Evolutionary conservation across 1,140 invertebrate species (phyloP), one percentile per base, ranked within the genome.

Genomic region (Bombyx mandarina): DNA sequence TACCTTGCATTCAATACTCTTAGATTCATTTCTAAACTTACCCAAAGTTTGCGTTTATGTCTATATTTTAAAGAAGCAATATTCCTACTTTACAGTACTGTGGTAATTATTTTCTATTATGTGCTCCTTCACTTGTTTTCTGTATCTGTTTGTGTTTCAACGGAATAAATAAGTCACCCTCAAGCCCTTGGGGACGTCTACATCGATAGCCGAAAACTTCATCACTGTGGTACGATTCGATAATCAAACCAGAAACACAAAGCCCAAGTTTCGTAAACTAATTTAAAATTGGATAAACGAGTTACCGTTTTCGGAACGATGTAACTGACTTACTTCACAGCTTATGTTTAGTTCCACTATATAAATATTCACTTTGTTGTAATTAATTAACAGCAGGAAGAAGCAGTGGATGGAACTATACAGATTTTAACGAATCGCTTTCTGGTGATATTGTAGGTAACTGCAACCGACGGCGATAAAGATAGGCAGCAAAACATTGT

Each of bases 401-500:
- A 35, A 35, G 26, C 26, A 35, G 4, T 5, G 12, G 12, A 35
- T 3, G 2, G 26, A 35, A 3, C 2, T 35, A 35, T 35, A 35
- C 26, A 35, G 26, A 35, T 35, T 35, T 35, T 35, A 35, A 35
- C 1, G 26, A 35, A 18, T 18, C 26, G 26, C 26, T 35, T 35
- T 35, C 26, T 35, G 26, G 4, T 35, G 26, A 35, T 35, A 35
- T 35, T 35, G 65, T 82, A 99, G 97, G 97, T 99, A 51, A 95
- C 93, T 35, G 97, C 97, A 26, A 97, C 95, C 3, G 97, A 99
- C 79, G 97, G 97, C 22, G 97, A 99, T 83, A 96, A 96, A 73
- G 96, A 98, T 80, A 91, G 97, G 52, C 94, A 93, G 49, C 96
- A 97, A 74, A 96, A 97, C 74, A 99, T 99, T 77, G 96, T 98